These are phyloP conservation scores for Hystrix brachyura DNA, from an alignment of 2,113 vertebrate genomes.

Conservation along the genomic window DNA sequence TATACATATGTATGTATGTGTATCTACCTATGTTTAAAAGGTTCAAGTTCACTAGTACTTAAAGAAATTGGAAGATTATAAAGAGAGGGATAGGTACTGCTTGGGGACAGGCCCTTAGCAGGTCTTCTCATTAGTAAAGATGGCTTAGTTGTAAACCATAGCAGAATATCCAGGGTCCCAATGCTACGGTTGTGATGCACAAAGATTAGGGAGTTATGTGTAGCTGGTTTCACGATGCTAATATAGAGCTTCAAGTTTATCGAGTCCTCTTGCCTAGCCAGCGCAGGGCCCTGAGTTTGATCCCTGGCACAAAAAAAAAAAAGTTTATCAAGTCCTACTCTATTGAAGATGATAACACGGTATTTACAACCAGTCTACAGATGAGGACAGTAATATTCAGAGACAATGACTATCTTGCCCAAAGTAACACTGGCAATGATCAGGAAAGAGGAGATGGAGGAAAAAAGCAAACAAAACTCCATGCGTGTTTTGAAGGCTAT, in stretches of 20 bases:
- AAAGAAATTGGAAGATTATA: conserved; percentile 1
- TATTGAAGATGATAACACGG: background rate
- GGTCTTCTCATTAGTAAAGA: background rate
- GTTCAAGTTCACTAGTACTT: conserved; percentile 12
- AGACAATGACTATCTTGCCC: background rate
- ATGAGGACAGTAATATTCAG: background rate
- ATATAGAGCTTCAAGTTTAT: background rate
- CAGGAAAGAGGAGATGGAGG: background rate
- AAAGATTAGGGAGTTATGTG: background rate
- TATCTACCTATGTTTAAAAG: background rate
- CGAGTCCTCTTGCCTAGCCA: background rate
- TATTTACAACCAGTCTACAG: background rate
- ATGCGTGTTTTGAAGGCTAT: background rate
- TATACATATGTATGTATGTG: background rate
- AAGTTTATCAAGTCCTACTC: background rate
- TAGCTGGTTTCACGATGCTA: background rate
- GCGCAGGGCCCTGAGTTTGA: too few relatives aligned
- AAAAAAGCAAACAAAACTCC: background rate
- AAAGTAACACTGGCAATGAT: background rate
- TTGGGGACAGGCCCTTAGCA: background rate
- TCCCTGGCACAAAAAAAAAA: too few relatives aligned
- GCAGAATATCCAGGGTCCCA: background rate
- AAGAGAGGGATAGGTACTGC: background rate
- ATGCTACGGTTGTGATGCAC: background rate
- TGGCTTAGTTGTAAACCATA: background rate